Conservation (phyloP, 2,888 invertebrate species). For the Heliconius sara region DNA sequence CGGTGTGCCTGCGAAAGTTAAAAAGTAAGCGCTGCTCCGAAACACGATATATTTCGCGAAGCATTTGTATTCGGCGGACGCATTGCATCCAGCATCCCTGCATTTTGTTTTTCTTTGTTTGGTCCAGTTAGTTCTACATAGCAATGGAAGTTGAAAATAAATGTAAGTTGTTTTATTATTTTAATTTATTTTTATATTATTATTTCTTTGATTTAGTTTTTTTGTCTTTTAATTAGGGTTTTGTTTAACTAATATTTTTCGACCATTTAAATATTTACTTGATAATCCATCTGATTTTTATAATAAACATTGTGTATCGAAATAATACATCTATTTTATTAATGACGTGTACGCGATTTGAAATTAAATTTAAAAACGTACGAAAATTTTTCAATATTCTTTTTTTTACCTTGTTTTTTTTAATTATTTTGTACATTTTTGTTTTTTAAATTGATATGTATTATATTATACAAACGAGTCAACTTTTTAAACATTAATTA, state of each 20-base stretch:
- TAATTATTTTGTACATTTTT: neutral
- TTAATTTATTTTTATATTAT: slow-evolving; percentile 23
- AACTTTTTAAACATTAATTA: neutral
- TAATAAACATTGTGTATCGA: neutral
- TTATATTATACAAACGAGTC: neutral
- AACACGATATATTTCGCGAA: slow-evolving; percentile 59
- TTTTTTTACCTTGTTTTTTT: neutral
- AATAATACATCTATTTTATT: neutral
- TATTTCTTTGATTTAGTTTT: neutral
- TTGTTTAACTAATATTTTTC: neutral
- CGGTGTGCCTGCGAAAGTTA: slow-evolving; percentile 53
- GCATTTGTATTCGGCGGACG: slow-evolving; percentile 61
- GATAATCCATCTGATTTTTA: neutral
- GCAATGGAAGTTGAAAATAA: slow-evolving; percentile 76
- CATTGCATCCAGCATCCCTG: slow-evolving; percentile 51
- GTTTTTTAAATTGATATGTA: neutral
- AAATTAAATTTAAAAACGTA: neutral
- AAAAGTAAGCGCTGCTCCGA: slow-evolving; percentile 49
- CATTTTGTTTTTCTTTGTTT: slow-evolving; percentile 55
- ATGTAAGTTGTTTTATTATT: slow-evolving; percentile 61
- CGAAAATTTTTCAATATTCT: neutral
- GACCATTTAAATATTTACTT: neutral
- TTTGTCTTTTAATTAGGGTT: neutral
- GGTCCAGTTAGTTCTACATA: slow-evolving; percentile 49
- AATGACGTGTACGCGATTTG: neutral